phyloP scores from a whole-genome alignment of 2,797 vertebrate species.

The Lepus townsendii region DNA sequence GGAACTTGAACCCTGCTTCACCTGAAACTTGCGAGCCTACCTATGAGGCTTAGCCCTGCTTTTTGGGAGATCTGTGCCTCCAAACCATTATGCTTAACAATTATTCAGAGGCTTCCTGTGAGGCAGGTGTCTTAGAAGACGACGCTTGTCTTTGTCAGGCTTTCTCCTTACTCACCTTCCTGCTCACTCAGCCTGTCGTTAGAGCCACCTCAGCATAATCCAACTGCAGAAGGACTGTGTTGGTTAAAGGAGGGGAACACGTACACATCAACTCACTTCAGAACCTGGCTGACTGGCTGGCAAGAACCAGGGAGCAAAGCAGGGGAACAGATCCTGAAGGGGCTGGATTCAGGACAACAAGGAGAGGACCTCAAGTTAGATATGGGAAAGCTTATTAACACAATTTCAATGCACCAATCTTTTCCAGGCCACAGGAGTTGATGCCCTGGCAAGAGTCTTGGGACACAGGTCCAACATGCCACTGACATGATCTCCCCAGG shows the following conservation, averaged over 20 bases:
- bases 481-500: background rate
- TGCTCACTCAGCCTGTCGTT: background rate
- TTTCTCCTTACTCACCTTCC: background rate
- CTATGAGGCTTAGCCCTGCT: background rate
- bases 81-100: too few relatives aligned
- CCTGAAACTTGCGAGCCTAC: background rate
- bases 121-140: background rate
- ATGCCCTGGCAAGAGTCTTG: background rate
- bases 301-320: background rate
- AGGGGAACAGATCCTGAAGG: background rate
- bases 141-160: too few relatives aligned
- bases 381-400: background rate
- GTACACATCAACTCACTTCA: background rate
- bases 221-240: background rate
- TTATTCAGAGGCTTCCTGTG: background rate
- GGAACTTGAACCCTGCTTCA: background rate
- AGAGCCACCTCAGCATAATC: background rate
- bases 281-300: background rate
- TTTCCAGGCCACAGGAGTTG: too few relatives aligned
- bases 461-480: background rate
- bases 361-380: background rate
- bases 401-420: background rate
- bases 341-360: background rate
- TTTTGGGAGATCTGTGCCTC: background rate
- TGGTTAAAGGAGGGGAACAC: background rate